Evolutionary conservation across 2,888 invertebrate species (phyloP).

Genomic region (Cephus pygmeus): DNA sequence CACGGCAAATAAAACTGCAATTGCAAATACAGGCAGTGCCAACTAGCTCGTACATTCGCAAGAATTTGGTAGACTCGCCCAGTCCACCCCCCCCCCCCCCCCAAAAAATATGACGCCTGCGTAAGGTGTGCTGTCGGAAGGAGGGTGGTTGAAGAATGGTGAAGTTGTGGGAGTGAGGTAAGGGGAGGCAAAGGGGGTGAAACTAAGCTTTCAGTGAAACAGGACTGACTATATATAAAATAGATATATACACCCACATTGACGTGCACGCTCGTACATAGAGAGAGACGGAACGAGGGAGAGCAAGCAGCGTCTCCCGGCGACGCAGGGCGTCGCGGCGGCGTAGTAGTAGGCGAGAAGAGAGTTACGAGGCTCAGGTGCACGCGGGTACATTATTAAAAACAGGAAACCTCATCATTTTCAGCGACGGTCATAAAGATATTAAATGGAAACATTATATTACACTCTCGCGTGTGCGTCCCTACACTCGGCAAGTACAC

Average conservation of each 20-base stretch:
- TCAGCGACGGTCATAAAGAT: slow-evolving; percentile 59
- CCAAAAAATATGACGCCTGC: background rate
- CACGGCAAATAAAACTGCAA: background rate
- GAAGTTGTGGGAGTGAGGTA: background rate
- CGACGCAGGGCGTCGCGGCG: slow-evolving; percentile 10
- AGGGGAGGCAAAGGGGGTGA: background rate
- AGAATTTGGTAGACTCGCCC: background rate
- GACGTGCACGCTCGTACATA: background rate
- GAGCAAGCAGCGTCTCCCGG: slow-evolving; percentile 6
- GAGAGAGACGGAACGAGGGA: background rate
- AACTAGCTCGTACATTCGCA: background rate
- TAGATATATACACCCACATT: background rate
- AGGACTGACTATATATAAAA: background rate
- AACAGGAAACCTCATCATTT: slow-evolving; percentile 64
- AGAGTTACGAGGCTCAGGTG: slow-evolving; percentile 64
- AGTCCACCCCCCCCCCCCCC: background rate
- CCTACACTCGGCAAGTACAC: slow-evolving; percentile 9
- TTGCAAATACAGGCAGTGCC: background rate
- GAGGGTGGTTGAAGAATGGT: background rate
- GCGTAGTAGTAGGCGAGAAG: slow-evolving; percentile 23
- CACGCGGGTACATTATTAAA: slow-evolving; percentile 61
- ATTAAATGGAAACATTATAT: slow-evolving; percentile 64
- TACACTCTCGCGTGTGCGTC: slow-evolving; percentile 32
- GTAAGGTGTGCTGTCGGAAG: background rate
- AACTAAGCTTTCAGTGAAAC: background rate